phyloP scores from a whole-genome alignment of 2,113 vertebrate genomes.

The Gopherus flavomarginatus region DNA sequence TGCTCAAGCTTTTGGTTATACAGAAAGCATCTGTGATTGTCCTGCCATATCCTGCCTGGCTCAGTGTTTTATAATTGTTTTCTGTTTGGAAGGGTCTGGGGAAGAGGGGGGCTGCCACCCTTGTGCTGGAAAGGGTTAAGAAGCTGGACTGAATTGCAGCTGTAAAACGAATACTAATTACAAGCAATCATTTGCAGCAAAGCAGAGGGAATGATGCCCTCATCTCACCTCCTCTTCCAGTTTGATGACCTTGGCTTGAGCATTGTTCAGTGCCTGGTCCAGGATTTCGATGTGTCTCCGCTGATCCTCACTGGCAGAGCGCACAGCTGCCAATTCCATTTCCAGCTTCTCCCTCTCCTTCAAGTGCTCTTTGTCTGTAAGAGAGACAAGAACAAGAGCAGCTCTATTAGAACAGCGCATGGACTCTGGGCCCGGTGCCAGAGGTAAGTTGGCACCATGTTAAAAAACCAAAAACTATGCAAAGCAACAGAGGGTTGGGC shows the following conservation, averaged over 20 bases:
- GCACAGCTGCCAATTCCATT: conserved; percentile 81
- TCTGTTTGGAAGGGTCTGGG: fast-evolving
- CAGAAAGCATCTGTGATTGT: neutral
- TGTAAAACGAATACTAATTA: neutral
- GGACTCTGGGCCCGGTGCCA: neutral
- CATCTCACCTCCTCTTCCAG: conserved; percentile 87
- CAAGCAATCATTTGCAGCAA: neutral
- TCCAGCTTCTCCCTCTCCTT: conserved; percentile 88
- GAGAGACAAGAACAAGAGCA: conserved; percentile 53
- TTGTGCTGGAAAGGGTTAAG: neutral
- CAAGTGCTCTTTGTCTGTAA: conserved; percentile 83
- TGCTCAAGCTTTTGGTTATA: neutral
- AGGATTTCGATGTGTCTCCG: conserved; percentile 86
- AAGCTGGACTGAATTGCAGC: neutral
- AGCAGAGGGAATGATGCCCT: neutral
- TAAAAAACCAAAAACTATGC: neutral
- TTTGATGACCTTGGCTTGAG: conserved; percentile 86
- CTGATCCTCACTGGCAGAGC: conserved; percentile 84
- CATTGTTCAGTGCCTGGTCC: conserved; percentile 86
- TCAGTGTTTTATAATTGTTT: neutral
- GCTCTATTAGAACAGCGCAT: conserved; percentile 39
- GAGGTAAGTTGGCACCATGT: conserved; percentile 26
- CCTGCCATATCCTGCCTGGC: neutral
- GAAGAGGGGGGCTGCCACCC: neutral
- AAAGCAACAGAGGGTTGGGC: neutral